Evolutionary conservation across 1,140 invertebrate genomes (phyloP), one percentile per base, ranked within the genome.

Genomic region (Platyscapa corneri): DNA sequence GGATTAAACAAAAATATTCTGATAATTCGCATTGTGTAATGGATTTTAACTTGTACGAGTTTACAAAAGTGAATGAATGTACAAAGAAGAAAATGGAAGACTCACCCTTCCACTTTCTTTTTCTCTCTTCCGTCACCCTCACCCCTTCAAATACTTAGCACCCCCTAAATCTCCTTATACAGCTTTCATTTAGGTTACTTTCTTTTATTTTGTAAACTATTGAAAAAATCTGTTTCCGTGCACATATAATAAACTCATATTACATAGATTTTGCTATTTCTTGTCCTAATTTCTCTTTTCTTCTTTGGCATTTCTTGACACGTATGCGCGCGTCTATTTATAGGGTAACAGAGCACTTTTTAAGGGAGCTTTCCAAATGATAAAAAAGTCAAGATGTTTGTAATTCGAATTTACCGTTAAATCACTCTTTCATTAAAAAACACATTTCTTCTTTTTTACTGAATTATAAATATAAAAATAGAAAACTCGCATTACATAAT

Each of bases 381-480:
- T 5, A 60, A 2, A 60, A 60, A 27, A 23, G 5, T 14, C 23
- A 27, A 60, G 27, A 14, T 3, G 27, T 60, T 14, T 60, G 20
- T 27, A 7, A 3, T 60, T 60, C 27, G 5, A 6, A 60, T 27
- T 60, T 60, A 5, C 27, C 10, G 6, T 27, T 60, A 27, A 60
- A 27, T 14, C 14, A 60, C 27, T 60, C 2, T 14, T 3, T 27
- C 56, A 27, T 27, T 60, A 6, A 27, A 60, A 60, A 60, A 60
- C 10, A 60, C 27, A 3, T 60, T 60, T 60, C 49, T 53, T 20
- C 10, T 53, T 18, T 53, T 3, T n/a, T n/a, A n/a, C n/a, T 16
- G 27, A 77, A 77, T 56, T 49, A 77, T 60, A 77, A 56, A 30
- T 76, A 76, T 30, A 60, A 42, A 74, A 27, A 23, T 74, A 42